Conservation (phyloP, 2,888 invertebrate genomes). For the Pemphredon lugubris region DNA sequence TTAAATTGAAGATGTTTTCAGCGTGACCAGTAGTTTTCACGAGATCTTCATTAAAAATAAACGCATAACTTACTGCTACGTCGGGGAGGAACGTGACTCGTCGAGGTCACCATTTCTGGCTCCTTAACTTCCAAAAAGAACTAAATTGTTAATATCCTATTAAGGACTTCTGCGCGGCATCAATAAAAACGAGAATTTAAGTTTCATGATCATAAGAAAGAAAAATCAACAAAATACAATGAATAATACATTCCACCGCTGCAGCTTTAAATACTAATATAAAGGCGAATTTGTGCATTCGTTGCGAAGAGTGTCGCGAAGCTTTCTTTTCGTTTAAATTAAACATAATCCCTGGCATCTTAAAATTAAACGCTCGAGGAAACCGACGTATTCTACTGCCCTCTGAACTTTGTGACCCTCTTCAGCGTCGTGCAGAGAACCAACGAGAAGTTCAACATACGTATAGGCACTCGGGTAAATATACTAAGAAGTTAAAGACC, state of each 20-base stretch:
- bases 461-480: neutral
- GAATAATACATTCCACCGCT: no score
- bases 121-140: neutral
- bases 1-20: slow-evolving; percentile 7
- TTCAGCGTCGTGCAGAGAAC: slow-evolving; percentile 13
- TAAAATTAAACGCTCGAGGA: neutral
- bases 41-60: slow-evolving; percentile 6
- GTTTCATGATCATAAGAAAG: no score
- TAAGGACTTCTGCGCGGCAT: no score
- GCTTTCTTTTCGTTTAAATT: no score
- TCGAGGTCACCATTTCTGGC: neutral
- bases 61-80: neutral
- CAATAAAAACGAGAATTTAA: no score
- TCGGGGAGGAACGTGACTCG: neutral
- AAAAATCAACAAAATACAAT: no score
- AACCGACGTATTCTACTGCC: neutral
- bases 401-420: slow-evolving; percentile 9
- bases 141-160: no score
- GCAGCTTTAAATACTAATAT: no score
- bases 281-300: no score
- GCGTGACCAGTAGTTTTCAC: slow-evolving; percentile 14
- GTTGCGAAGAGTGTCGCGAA: no score
- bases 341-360: neutral
- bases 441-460: slow-evolving; percentile 11
- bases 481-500: slow-evolving; percentile 11